Evolutionary conservation across 2,888 invertebrate species (phyloP).

Genomic region (Odontomyia ornata): DNA sequence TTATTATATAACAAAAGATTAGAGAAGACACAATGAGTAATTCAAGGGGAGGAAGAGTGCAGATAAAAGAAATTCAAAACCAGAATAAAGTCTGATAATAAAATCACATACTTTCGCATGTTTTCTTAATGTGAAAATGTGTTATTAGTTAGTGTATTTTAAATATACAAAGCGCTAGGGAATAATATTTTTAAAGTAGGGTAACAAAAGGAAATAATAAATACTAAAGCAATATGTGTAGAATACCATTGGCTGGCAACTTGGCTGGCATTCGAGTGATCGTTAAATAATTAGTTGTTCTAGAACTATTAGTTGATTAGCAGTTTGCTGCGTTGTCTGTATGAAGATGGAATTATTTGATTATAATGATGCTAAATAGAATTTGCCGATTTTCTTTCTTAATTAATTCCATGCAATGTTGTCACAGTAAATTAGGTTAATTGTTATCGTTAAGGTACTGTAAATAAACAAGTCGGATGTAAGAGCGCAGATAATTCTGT

Average conservation of each 20-base stretch:
- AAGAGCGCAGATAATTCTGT: neutral
- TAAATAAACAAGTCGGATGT: neutral
- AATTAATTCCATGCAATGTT: neutral
- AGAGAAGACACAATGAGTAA: neutral
- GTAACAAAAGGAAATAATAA: neutral
- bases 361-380: too few relatives aligned
- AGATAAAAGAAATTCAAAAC: conserved; percentile 5
- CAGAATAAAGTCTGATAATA: conserved; percentile 10
- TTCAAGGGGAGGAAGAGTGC: neutral
- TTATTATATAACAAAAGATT: conserved; percentile 24
- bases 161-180: neutral
- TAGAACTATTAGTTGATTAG: neutral
- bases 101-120: conserved; percentile 11
- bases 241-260: neutral
- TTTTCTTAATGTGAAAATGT: conserved; percentile 17
- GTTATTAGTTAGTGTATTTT: conserved; percentile 29
- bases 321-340: too few relatives aligned
- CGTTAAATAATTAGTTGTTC: neutral
- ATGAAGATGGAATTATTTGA: too few relatives aligned
- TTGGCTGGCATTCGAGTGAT: neutral
- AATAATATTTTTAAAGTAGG: neutral
- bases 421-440: neutral
- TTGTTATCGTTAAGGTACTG: neutral
- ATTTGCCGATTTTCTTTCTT: neutral
- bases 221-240: conserved; percentile 1